Evolutionary conservation across 2,888 invertebrate species (phyloP).

Genomic region (Melieria picta): DNA sequence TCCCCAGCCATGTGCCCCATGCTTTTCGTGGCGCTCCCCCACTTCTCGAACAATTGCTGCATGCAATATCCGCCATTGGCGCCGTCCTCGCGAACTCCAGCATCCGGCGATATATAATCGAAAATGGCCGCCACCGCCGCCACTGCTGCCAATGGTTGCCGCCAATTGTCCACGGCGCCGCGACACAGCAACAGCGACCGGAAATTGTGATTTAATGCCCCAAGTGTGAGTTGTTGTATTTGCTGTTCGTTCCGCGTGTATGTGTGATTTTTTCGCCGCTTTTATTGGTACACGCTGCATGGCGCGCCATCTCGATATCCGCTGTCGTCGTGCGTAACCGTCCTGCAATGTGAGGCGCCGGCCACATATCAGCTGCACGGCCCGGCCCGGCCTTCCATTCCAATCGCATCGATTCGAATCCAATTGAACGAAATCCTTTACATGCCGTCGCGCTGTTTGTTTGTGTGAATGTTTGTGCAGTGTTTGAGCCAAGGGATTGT

Average conservation of each 20-base stretch:
- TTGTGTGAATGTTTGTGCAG: not conserved
- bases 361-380: not conserved
- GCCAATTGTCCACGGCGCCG: slow-evolving; percentile 1
- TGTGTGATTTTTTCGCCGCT: not conserved
- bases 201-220: slow-evolving; percentile 29
- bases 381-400: not conserved
- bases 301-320: too few relatives aligned
- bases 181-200: slow-evolving; percentile 20
- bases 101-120: slow-evolving; percentile 14
- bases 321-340: too few relatives aligned
- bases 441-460: not conserved
- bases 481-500: not conserved
- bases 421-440: too few relatives aligned
- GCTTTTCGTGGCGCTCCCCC: not conserved
- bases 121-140: slow-evolving; percentile 15
- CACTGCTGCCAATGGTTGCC: not conserved
- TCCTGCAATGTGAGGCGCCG: too few relatives aligned
- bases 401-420: too few relatives aligned
- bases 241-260: not conserved
- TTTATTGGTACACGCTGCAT: slow-evolving; percentile 1
- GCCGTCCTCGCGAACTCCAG: not conserved
- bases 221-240: not conserved
- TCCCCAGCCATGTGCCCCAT: not conserved
- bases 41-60: not conserved
- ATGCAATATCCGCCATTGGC: not conserved